Base-by-base conservation (phyloP, 1,140 invertebrate species). In the Heliconius hermathena region DNA sequence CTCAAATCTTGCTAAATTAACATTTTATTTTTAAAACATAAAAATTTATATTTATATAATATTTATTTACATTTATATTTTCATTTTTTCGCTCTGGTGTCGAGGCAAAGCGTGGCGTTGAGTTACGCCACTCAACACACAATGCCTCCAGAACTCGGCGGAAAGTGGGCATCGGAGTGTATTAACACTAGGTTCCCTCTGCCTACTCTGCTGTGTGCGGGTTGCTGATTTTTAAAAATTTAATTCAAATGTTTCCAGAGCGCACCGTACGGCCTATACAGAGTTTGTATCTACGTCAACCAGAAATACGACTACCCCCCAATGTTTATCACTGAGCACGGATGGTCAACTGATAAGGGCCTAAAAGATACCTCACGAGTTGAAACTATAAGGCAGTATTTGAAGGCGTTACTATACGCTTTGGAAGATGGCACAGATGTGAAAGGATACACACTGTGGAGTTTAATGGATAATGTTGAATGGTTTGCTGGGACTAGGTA, bases 341-440 rank as follows among this genome's bases (percentile, higher is more conserved):
- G 96, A 0, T 93, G 95, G 84, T 85, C 84, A 1, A 82, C 82
- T 16, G 52, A 60, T n/a, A 71, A 60, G 54, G 79, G 78, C 2
- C 76, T 83, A 8, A 86, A 84, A 54, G 83, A 85, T 16, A 66
- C 85, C 1, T 85, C 93, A 36, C 95, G 95, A 85, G 91, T 96
- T 29, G 89, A 92, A 71, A 82, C 94, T 80, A 11, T 82, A 8
- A 76, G 84, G 57, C 84, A 95, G 94, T 82, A 83, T 54, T 73
- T 87, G 16, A 79, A 95, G 94, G 46, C 95, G 95, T 85, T 95
- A 91, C 82, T 98, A 96, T 92, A 97, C 96, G 26, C 85, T 96
- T 4, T 96, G 96, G 87, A 95, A 95, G 76, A 96, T 97, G 36
- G 96, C 96, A 88, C 98, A 96, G 89, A 49, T 89, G 96, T 88